Evolutionary conservation across 1,140 invertebrate species (phyloP), one percentile per base, ranked within the genome.

Genomic region (Ectropis grisescens): DNA sequence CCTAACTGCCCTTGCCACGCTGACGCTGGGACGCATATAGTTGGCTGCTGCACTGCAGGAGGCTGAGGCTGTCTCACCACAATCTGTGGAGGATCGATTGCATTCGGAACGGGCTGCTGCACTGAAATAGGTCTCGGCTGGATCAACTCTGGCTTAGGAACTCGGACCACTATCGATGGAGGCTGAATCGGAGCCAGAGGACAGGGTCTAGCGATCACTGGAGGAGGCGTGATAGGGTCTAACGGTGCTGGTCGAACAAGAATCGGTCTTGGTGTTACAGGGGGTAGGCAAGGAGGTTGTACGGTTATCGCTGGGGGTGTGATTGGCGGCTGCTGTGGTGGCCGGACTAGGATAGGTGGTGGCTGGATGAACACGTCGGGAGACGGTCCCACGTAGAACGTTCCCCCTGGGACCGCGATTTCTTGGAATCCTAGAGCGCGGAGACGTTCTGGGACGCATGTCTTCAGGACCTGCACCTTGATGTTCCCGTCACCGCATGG

Each of bases 341-440:
- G 65, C 11, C 47, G 33, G 5, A 75, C 49, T 0, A 69, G 35
- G 30, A 75, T 64, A 0, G 70, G 48, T 7, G 67, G 67, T 0
- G 65, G 65, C 19, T 65, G 62, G 36, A 75, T 59, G 13, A 65
- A 31, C 0, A 71, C 38, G 19, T 71, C 58, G 1, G 67, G 65
- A 10, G 46, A 45, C 0, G 48, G 23, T 2, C 34, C 40, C 25
- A 71, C 33, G 41, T 36, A 69, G 40, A 75, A 49, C 8, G 41
- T 54, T 5, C 70, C 70, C 0, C 67, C 67, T 8, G 59, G 54
- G 0, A 75, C 56, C 1, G 35, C 37, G 2, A 61, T 26, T 0
- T 44, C 26, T 32, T 52, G 55, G 50, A 75, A 75, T 0, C 62
- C 62, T 2, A 35, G 22, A 4, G 33, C n/a, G 3, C 32, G 36